A percentile compares a stretch with the other conserved stretches of the same genome.
These are phyloP conservation scores for Pachypanchax playfairii DNA, from an alignment of 2,113 vertebrate species.

Conservation along the genomic window DNA sequence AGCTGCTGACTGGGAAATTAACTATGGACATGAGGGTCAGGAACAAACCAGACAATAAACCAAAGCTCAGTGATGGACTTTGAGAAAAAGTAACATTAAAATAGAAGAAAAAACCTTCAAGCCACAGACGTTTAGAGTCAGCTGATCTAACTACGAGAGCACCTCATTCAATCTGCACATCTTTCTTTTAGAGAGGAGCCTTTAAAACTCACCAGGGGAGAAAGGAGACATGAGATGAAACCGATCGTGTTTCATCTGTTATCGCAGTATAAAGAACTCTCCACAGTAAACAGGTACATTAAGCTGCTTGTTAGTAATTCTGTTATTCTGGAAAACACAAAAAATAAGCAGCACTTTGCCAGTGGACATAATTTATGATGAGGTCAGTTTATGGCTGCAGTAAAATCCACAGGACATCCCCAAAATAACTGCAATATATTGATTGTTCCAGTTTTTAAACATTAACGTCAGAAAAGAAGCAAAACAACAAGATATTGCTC, in stretches of 20 bases:
- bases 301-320: not conserved
- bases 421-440: no score
- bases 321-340: not conserved
- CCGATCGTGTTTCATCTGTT: constrained; percentile 34
- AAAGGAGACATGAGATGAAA: constrained; percentile 23
- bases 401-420: not conserved
- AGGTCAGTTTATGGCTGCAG: not conserved
- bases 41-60: constrained; percentile 4
- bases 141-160: constrained; percentile 13
- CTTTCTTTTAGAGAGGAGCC: constrained; percentile 20
- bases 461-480: no score
- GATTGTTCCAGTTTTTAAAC: no score
- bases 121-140: not conserved
- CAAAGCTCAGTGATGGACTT: not conserved
- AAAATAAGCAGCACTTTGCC: not conserved
- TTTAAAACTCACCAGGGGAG: constrained; percentile 23
- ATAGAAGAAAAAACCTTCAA: no score
- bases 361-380: not conserved
- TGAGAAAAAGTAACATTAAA: no score
- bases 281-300: not conserved
- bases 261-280: constrained; percentile 8
- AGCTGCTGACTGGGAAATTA: constrained; percentile 33
- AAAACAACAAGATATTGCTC: no score
- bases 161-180: constrained; percentile 2
- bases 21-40: constrained; percentile 25